Conservation (phyloP, 2,113 vertebrate genomes). For the Oryzias celebensis region DNA sequence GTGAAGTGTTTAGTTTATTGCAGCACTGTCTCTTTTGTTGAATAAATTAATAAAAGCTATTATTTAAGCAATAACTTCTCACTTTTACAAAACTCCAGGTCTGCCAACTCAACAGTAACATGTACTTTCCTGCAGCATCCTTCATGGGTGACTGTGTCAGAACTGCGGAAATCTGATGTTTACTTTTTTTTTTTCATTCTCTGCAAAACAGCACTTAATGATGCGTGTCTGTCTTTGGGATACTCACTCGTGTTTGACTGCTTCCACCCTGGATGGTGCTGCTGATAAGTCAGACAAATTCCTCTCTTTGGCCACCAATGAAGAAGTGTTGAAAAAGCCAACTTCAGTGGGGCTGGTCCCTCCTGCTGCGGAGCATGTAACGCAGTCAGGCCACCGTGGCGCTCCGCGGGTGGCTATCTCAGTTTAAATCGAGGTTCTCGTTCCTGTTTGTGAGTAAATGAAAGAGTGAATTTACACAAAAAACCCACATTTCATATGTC, state of each 20-base stretch:
- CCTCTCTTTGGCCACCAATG: conserved; percentile 32
- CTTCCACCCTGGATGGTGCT: conserved; percentile 23
- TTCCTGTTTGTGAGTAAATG: conserved; percentile 17
- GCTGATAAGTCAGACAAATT: conserved; percentile 45
- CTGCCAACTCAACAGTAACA: too few species aligned
- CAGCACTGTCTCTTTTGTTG: too few species aligned
- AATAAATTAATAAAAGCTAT: too few species aligned
- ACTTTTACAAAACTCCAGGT: too few species aligned
- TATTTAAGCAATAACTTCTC: too few species aligned
- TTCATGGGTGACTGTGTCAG: too few species aligned
- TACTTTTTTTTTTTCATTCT: too few species aligned
- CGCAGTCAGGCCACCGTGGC: conserved; percentile 48
- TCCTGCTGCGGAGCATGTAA: conserved; percentile 60
- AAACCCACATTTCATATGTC: conserved; percentile 10
- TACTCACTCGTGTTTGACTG: conserved; percentile 15
- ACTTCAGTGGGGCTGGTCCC: conserved; percentile 26
- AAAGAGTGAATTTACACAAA: conserved; percentile 30
- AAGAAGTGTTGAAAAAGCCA: conserved; percentile 54
- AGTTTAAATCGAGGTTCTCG: conserved; percentile 35
- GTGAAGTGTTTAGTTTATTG: too few species aligned
- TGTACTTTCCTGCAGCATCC: too few species aligned
- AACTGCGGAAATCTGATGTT: too few species aligned
- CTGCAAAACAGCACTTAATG: not conserved
- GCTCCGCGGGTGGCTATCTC: conserved; percentile 58
- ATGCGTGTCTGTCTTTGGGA: conserved; percentile 3